Conservation (phyloP, 2,113 vertebrate genomes). For the Maccullochella peelii region DNA sequence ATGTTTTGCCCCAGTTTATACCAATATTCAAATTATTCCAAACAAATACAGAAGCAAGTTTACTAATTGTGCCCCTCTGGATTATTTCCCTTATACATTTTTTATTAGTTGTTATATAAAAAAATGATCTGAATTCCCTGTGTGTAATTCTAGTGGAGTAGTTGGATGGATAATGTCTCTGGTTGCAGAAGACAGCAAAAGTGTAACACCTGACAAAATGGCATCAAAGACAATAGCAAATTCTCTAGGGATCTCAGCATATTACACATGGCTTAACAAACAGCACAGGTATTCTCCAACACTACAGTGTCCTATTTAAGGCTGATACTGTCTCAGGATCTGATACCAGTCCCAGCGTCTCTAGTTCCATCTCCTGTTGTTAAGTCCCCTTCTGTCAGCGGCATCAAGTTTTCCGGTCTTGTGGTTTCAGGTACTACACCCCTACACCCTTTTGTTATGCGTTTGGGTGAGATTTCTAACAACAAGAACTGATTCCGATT, state of each 20-base stretch:
- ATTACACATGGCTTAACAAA: not conserved
- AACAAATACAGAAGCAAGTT: too few species aligned
- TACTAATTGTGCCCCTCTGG: too few species aligned
- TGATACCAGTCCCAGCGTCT: conserved; percentile 10
- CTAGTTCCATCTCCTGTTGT: conserved; percentile 27
- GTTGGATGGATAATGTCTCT: too few species aligned
- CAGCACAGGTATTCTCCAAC: not conserved
- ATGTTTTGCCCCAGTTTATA: too few species aligned
- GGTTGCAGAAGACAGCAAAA: too few species aligned
- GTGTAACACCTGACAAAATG: too few species aligned
- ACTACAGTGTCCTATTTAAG: not conserved
- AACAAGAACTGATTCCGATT: not conserved
- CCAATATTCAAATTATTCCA: too few species aligned
- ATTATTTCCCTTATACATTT: too few species aligned
- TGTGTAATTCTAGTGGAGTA: too few species aligned
- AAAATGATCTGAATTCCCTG: too few species aligned
- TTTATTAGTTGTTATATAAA: too few species aligned
- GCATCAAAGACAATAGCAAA: too few species aligned
- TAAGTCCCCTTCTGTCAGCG: not conserved
- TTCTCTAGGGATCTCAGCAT: not conserved
- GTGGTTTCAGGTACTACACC: conserved; percentile 16
- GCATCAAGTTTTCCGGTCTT: conserved; percentile 26
- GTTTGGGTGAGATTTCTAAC: not conserved
- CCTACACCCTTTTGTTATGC: conserved; percentile 11
- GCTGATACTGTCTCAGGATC: not conserved